A percentile compares a stretch with the other conserved stretches of the same genome.
phyloP scores from a whole-genome alignment of 2,888 invertebrate genomes.

The Drosophila tanythrix region DNA sequence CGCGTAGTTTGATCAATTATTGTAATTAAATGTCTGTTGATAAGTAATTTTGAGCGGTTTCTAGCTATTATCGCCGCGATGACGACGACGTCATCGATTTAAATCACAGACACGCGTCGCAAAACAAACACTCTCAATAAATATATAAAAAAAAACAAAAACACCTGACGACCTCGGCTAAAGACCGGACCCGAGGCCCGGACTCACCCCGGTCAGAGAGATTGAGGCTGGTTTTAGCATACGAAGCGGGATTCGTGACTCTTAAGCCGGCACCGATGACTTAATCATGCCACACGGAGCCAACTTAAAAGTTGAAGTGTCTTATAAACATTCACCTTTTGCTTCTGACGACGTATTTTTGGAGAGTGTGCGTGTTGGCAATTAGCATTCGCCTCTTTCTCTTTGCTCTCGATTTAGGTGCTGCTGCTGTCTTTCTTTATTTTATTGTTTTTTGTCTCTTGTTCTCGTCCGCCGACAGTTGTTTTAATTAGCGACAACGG shows the following conservation, averaged over 20 bases:
- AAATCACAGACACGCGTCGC: constrained; percentile 55
- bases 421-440: constrained; percentile 28
- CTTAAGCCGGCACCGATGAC: constrained; percentile 59
- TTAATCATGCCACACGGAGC: constrained; percentile 63
- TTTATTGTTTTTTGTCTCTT: constrained; percentile 16
- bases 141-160: constrained; percentile 11
- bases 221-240: constrained; percentile 60
- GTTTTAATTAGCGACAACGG: constrained; percentile 65
- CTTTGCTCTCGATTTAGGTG: constrained; percentile 28
- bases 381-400: constrained; percentile 66
- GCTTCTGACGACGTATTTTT: constrained; percentile 72
- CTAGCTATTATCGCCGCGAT: constrained; percentile 43
- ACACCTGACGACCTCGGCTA: constrained; percentile 72
- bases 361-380: constrained; percentile 61
- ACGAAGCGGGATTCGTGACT: constrained; percentile 8
- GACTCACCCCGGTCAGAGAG: constrained; percentile 21
- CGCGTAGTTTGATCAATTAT: constrained; percentile 63
- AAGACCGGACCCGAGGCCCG: constrained; percentile 49
- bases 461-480: constrained; percentile 15
- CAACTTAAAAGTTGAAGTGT: constrained; percentile 30
- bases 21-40: constrained; percentile 54
- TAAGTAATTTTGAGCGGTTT: constrained; percentile 35
- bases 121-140: constrained; percentile 37
- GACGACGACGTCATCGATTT: constrained; percentile 68
- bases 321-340: constrained; percentile 74